Conservation (phyloP, 2,797 vertebrate genomes). For the Esox masquinongy region DNA sequence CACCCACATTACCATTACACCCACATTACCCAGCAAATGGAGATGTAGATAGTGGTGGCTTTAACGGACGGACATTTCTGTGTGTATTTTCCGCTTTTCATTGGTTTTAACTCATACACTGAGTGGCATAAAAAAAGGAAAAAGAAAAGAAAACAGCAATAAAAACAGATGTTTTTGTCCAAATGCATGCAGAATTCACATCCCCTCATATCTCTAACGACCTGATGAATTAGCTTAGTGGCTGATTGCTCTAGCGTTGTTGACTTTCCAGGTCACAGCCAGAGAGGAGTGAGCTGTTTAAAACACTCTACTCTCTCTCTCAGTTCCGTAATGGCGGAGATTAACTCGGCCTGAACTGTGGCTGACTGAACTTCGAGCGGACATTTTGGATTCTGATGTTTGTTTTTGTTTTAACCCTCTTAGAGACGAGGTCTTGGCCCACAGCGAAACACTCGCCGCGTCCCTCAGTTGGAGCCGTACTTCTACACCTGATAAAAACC, state of each 20-base stretch:
- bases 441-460: conserved; percentile 38
- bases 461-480: conserved; percentile 45
- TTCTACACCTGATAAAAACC: conserved; percentile 50
- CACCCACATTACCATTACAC: neutral
- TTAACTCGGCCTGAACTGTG: conserved; percentile 6
- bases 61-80: conserved; percentile 50
- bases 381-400: neutral
- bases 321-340: conserved; percentile 8
- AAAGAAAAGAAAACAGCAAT: conserved; percentile 57
- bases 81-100: conserved; percentile 47
- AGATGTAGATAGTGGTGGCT: neutral
- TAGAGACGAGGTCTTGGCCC: conserved; percentile 38
- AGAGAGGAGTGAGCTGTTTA: conserved; percentile 59
- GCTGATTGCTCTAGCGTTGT: conserved; percentile 60
- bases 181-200: conserved; percentile 1
- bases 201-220: conserved; percentile 44
- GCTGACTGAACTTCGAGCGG: neutral
- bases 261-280: conserved; percentile 56
- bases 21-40: conserved; percentile 1
- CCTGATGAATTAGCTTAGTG: conserved; percentile 63
- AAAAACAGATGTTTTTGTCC: conserved; percentile 64
- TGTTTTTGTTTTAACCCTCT: conserved; percentile 8
- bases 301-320: conserved; percentile 36
- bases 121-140: conserved; percentile 52
- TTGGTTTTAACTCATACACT: conserved; percentile 47